Base-by-base conservation (phyloP, 2,888 invertebrate genomes). In the Zygothrica quintamaculata region DNA sequence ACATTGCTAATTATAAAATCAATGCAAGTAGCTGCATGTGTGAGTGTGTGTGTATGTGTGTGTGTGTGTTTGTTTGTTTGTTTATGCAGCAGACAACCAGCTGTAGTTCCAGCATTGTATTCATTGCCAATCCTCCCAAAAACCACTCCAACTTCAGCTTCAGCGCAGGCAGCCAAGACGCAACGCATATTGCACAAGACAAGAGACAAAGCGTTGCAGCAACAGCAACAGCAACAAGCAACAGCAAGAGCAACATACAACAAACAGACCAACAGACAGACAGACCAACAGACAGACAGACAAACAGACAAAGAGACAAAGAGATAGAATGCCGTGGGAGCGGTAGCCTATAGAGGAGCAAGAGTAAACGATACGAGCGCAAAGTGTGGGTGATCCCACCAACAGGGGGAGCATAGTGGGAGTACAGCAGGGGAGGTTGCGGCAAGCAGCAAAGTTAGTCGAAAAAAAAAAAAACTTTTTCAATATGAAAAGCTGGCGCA, bases 1-100 rank as follows among this genome's bases (percentile, higher is more conserved):
- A 59, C 74, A 65, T 26, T 50, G 56, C 84, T 84, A 79, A 79
- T 80, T 84, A 80, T 60, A 84, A 81, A 80, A 84, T 80, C 78
- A 80, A 75, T 77, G 73, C 73, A 72, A 72, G 80, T 73, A 72
- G 65, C 58, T 72, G 59, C 61, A 52, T 55, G 60, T 43, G 1
- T 34, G 6, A n/a, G 0, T n/a, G n/a, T n/a, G n/a, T n/a, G n/a
- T n/a, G n/a, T n/a, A n/a, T n/a, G n/a, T n/a, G n/a, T n/a, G n/a
- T n/a, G n/a, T n/a, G n/a, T n/a, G n/a, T n/a, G n/a, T n/a, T 33
- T 22, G 36, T 29, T 3, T 5, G 37, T 25, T 4, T 25, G 16
- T 6, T 15, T 33, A 29, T 48, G 42, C 43, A 31, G 26, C 37
- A 51, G 11, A 18, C 29, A 18, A 33, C 34, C 53, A 29, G 18